Evolutionary conservation across 2,113 vertebrate species (phyloP).

Genomic region (Stegostoma tigrinum): DNA sequence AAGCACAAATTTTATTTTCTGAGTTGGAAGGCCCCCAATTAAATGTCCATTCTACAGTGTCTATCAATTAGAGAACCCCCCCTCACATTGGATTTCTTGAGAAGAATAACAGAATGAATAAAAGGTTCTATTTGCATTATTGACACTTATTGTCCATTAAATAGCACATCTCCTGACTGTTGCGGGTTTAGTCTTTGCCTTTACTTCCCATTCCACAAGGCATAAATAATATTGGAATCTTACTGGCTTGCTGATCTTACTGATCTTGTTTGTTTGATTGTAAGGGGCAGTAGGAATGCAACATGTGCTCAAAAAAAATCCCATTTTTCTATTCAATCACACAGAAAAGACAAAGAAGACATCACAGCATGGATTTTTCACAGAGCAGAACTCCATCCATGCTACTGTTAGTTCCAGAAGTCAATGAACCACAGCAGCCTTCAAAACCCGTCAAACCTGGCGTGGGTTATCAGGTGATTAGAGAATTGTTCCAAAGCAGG

Average conservation of each 20-base stretch:
- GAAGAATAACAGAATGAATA: background rate
- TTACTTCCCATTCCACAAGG: background rate
- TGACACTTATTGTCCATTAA: background rate
- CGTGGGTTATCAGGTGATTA: background rate
- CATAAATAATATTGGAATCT: background rate
- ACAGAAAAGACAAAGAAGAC: background rate
- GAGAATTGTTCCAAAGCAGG: background rate
- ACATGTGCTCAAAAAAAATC: background rate
- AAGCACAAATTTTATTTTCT: background rate
- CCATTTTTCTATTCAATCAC: background rate
- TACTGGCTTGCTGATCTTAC: background rate
- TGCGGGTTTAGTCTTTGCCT: background rate
- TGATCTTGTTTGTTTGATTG: background rate
- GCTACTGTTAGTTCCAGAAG: background rate
- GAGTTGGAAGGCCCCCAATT: background rate
- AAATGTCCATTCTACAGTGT: background rate
- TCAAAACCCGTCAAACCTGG: background rate
- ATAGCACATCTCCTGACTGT: background rate
- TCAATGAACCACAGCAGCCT: too few species aligned
- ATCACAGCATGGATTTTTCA: background rate
- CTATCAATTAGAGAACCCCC: background rate
- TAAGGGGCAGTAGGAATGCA: background rate
- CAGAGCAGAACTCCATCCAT: rapidly evolving
- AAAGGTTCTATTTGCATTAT: background rate
- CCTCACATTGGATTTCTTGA: background rate